These are phyloP conservation scores for Lumbricus terrestris DNA, from an alignment of 2,888 invertebrate genomes.

Conservation along the genomic window DNA sequence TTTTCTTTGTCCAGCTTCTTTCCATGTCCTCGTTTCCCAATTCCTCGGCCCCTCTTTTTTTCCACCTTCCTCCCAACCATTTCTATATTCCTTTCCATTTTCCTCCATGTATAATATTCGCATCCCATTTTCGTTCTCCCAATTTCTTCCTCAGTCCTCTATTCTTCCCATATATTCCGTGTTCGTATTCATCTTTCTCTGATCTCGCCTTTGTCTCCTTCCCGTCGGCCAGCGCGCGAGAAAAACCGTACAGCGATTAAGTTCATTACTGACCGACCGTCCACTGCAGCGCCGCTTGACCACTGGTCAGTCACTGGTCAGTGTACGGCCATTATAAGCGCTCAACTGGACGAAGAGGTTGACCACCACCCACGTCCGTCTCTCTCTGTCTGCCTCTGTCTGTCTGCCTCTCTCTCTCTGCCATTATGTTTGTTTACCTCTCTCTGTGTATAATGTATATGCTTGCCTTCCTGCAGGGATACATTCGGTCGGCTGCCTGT, in stretches of 20 bases:
- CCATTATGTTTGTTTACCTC: neutral
- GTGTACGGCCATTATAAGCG: neutral
- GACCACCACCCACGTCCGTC: neutral
- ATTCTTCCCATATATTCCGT: neutral
- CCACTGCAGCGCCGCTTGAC: constrained; percentile 3
- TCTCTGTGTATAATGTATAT: neutral
- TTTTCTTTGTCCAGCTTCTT: neutral
- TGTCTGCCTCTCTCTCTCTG: neutral
- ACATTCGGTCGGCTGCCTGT: neutral
- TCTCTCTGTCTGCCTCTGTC: neutral
- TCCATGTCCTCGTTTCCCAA: neutral
- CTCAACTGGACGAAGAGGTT: constrained; percentile 5
- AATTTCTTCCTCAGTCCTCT: neutral
- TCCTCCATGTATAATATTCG: neutral
- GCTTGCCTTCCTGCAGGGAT: neutral
- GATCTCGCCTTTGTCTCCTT: neutral
- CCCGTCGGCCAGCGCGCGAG: neutral
- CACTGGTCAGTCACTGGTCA: neutral
- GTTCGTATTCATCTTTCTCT: neutral
- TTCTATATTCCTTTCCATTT: neutral
- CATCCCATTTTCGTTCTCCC: neutral
- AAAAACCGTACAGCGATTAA: neutral
- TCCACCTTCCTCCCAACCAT: neutral
- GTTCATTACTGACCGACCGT: constrained; percentile 3
- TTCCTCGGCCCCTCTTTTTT: neutral